Conservation (phyloP, 2,888 invertebrate species). For the Drosophila glabriapex region DNA sequence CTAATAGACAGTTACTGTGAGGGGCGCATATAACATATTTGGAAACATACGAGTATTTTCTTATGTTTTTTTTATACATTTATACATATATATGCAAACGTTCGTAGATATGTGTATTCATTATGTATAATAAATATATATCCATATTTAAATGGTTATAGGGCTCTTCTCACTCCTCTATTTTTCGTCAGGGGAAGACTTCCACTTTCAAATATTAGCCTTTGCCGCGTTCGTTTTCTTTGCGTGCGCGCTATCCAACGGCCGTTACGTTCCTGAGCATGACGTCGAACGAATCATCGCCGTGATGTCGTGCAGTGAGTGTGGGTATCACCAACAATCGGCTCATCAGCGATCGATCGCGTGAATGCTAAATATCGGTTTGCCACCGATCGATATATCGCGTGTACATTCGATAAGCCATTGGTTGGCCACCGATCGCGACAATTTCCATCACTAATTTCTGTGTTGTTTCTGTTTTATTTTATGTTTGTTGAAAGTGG, state of each 20-base stretch:
- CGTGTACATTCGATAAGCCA: neutral
- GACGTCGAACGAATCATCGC: neutral
- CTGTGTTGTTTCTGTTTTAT: neutral
- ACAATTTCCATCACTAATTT: neutral
- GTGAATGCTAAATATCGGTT: neutral
- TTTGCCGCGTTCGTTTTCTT: neutral
- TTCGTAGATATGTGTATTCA: too few relatives aligned
- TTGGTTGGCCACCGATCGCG: neutral
- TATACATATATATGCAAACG: too few relatives aligned
- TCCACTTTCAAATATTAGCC: neutral
- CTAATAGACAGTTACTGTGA: too few relatives aligned
- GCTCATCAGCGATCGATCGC: neutral
- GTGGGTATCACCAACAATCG: neutral
- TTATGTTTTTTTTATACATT: too few relatives aligned
- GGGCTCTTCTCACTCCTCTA: too few relatives aligned
- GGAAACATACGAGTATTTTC: too few relatives aligned
- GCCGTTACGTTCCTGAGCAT: neutral
- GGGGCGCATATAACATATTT: too few relatives aligned
- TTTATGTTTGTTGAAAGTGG: too few relatives aligned
- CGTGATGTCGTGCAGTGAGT: neutral
- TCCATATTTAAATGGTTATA: too few relatives aligned
- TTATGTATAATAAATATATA: too few relatives aligned
- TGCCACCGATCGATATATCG: too few relatives aligned
- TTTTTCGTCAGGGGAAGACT: neutral
- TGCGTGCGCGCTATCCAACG: neutral